Evolutionary conservation across 2,888 invertebrate genomes (phyloP), one percentile per base, ranked within the genome.

Genomic region (Pimpla rufipes): DNA sequence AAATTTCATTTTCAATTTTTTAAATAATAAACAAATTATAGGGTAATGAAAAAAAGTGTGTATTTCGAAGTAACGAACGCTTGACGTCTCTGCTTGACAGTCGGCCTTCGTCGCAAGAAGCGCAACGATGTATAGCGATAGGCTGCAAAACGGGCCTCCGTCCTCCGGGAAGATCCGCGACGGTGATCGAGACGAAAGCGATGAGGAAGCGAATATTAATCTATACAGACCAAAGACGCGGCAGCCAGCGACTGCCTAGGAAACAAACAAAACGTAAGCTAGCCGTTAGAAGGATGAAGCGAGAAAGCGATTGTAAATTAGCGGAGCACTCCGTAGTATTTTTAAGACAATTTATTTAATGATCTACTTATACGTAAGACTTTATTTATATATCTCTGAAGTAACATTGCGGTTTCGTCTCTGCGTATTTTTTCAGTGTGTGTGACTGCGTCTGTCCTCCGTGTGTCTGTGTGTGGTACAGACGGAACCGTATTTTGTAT

Each of bases 171-270:
- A 50, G 35, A 62, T 40, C 68, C 68, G 68, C 68, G 73, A 77
- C 64, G 37, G 23, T 29, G 29, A 29, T 3, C 2, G 5, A 18
- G 13, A 16, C 6, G 11, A 66, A 37, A 37, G 45, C 47, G 55
- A 29, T 21, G 55, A 37, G 18, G 64, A 37, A 57, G 7, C 35
- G 52, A 8, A 79, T 37, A 55, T 77, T 52, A 77, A 68, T 76
- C 83, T 86, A 78, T 64, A 86, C 77, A 88, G 87, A 91, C 91
- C 91, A 91, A 91, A 91, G 91, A 91, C 90, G 88, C 88, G 90
- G 89, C 87, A 86, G 89, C 88, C 67, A 84, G 75, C 66, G 29
- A 88, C 90, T 88, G 85, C 89, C 88, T 88, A 90, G 88, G 84
- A 81, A 85, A 67, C 37, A 55, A 47, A 75, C 73, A 47, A 77